Evolutionary conservation across 23 tunicate genomes (phyloP).

Genomic region (Ciona savignyi): DNA sequence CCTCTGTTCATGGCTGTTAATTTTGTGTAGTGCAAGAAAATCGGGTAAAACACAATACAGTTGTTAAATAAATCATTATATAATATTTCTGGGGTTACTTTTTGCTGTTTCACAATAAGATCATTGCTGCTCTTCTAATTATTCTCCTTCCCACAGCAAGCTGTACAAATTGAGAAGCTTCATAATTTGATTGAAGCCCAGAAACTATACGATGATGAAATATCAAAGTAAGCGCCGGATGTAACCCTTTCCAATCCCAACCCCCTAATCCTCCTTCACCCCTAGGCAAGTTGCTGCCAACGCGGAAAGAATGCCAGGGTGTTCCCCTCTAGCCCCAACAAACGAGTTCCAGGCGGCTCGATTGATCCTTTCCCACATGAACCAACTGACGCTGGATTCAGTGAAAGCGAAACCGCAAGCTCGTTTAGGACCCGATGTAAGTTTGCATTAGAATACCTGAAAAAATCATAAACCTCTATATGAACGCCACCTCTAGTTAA

Average conservation of each 20-base stretch:
- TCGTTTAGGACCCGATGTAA: slow-evolving; percentile 76
- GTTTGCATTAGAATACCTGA: too few relatives aligned
- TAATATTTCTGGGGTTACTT: too few relatives aligned
- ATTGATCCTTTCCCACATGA: slow-evolving; percentile 82
- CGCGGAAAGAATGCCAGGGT: slow-evolving; percentile 50
- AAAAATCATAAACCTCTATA: too few relatives aligned
- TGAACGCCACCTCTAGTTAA: too few relatives aligned
- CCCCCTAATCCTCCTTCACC: not conserved
- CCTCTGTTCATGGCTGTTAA: too few relatives aligned
- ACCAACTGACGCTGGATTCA: slow-evolving; percentile 62
- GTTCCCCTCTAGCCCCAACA: slow-evolving; percentile 44
- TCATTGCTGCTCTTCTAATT: too few relatives aligned
- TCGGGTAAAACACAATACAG: too few relatives aligned
- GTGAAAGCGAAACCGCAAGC: slow-evolving; percentile 50
- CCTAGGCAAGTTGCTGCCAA: slow-evolving; percentile 16
- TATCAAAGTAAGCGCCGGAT: slow-evolving; percentile 32
- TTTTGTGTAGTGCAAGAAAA: too few relatives aligned
- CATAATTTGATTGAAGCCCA: slow-evolving; percentile 59
- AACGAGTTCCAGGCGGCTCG: slow-evolving; percentile 75
- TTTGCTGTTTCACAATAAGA: too few relatives aligned
- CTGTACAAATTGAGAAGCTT: slow-evolving; percentile 42
- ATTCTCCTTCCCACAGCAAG: slow-evolving; percentile 40
- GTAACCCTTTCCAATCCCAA: not conserved
- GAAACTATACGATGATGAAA: slow-evolving; percentile 50
- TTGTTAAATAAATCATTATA: too few relatives aligned